These are phyloP conservation scores for Poeciliopsis paucimaculata DNA, from an alignment of 2,797 vertebrate species.

Conservation along the genomic window DNA sequence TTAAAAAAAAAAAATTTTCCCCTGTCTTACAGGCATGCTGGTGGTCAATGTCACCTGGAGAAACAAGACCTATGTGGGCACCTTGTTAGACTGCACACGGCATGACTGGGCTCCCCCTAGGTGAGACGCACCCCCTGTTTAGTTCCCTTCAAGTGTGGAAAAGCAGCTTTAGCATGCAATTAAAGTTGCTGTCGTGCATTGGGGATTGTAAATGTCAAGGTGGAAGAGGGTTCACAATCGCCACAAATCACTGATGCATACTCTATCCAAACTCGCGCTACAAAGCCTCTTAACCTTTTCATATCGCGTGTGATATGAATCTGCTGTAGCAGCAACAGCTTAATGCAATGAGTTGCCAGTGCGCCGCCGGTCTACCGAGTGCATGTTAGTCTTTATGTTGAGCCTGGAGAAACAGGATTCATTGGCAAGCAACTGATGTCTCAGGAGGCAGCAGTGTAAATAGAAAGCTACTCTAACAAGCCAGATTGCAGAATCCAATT, in stretches of 20 bases:
- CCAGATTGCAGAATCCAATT: conserved; percentile 76
- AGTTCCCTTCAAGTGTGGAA: conserved; percentile 2
- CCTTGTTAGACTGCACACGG: conserved; percentile 95
- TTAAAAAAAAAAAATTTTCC: too few relatives aligned
- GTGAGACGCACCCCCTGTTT: conserved; percentile 75
- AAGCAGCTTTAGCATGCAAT: conserved; percentile 29
- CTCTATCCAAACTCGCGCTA: conserved; percentile 29
- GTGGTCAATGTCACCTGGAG: conserved; percentile 99
- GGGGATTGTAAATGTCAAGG: conserved; percentile 55
- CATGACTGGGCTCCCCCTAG: conserved; percentile 99
- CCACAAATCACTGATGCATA: conserved; percentile 58
- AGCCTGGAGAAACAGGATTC: conserved; percentile 63
- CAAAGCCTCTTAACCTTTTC: conserved; percentile 59
- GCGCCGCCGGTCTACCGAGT: conserved; percentile 43
- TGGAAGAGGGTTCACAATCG: conserved; percentile 35
- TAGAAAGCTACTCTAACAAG: conserved; percentile 71
- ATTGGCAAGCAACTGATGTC: conserved; percentile 67
- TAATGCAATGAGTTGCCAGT: conserved; percentile 41
- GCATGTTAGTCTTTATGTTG: conserved; percentile 63
- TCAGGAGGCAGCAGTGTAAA: conserved; percentile 68
- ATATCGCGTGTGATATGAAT: conserved; percentile 66
- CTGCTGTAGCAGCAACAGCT: conserved; percentile 54
- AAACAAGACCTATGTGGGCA: conserved; percentile 99
- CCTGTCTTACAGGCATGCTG: conserved; percentile 89
- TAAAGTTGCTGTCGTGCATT: conserved; percentile 41